Conservation (phyloP, 2,113 vertebrate genomes). For the Mustelus asterias region DNA sequence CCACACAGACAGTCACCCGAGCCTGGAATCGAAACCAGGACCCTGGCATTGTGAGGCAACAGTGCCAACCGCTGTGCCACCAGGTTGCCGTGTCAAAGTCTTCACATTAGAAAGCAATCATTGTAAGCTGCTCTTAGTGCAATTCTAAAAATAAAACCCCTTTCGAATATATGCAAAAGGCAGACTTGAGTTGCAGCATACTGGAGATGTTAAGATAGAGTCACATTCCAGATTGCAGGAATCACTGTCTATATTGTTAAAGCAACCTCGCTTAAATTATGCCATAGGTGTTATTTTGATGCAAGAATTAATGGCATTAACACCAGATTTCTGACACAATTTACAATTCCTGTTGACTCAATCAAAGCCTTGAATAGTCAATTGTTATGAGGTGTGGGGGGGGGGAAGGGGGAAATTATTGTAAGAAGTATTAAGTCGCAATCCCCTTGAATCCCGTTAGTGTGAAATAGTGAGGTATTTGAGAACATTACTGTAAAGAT, state of each 20-base stretch:
- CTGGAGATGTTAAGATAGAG: background rate
- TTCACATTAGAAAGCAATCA: background rate
- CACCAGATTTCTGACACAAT: background rate
- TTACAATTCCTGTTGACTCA: background rate
- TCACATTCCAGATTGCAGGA: background rate
- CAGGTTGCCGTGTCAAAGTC: background rate
- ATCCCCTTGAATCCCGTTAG: conserved; percentile 27
- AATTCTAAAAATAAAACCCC: background rate
- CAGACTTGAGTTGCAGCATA: background rate
- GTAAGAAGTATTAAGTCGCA: background rate
- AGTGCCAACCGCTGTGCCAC: background rate
- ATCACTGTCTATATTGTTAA: background rate
- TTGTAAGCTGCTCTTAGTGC: background rate
- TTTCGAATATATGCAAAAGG: background rate
- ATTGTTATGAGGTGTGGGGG: background rate
- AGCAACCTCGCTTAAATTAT: background rate
- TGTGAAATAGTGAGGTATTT: conserved; percentile 27
- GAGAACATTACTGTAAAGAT: background rate
- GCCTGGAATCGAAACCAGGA: no score
- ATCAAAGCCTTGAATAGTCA: conserved; percentile 12
- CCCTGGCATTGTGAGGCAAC: no score
- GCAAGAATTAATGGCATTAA: background rate
- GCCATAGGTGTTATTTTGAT: background rate
- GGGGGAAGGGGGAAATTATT: background rate
- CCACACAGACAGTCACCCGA: no score